Conservation (phyloP, 2,113 vertebrate species). For the Burhinus oedicnemus region DNA sequence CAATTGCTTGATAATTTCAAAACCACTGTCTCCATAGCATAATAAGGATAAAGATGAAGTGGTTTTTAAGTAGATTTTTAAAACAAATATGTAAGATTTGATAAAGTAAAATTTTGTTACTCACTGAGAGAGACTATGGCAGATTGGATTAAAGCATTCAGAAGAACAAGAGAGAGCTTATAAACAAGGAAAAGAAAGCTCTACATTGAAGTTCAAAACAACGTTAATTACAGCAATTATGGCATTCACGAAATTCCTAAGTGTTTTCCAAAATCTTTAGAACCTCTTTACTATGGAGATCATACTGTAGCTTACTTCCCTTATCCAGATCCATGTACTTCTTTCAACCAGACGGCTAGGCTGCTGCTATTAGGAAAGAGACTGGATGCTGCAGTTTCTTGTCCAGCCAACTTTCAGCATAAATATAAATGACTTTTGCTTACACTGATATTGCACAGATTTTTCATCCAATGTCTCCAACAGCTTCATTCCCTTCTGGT, state of each 20-base stretch:
- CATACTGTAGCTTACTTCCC: background rate
- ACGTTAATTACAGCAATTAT: background rate
- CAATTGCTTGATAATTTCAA: background rate
- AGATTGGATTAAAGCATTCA: conserved; percentile 62
- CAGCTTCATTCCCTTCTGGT: background rate
- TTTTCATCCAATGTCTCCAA: background rate
- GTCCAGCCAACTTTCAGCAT: background rate
- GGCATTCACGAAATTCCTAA: background rate
- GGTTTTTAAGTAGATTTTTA: background rate
- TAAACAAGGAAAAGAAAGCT: conserved; percentile 38
- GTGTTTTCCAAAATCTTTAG: background rate
- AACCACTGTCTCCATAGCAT: background rate
- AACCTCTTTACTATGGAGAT: background rate
- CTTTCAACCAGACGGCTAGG: background rate
- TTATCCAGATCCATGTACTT: background rate
- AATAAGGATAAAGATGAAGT: background rate
- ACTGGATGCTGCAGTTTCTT: background rate
- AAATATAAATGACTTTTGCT: background rate
- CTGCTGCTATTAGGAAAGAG: background rate
- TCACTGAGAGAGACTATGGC: conserved; percentile 78
- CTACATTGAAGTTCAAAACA: background rate
- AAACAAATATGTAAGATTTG: background rate
- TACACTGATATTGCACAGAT: background rate
- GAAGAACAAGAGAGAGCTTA: conserved; percentile 59
- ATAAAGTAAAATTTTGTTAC: conserved; percentile 63